Evolutionary conservation across 1,140 invertebrate genomes (phyloP).

Genomic region (Drosophila bipectinata): DNA sequence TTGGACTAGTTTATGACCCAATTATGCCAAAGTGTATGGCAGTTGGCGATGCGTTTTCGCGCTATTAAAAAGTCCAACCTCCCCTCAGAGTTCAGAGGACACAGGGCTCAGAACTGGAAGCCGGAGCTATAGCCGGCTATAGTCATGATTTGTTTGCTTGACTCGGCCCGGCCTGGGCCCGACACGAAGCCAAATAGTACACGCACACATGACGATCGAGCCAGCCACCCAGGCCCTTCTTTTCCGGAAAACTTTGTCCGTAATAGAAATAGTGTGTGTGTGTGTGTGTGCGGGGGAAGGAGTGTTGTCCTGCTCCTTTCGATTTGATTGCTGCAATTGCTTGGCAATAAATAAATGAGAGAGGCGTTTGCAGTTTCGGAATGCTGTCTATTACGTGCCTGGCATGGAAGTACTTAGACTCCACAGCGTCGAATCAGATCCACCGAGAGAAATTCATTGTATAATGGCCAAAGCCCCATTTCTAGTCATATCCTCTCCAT

Average conservation of each 20-base stretch:
- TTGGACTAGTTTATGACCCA: slow-evolving; percentile 80
- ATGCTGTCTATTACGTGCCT: slow-evolving; percentile 60
- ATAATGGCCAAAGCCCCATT: background rate
- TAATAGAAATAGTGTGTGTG: background rate
- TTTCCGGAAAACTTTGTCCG: slow-evolving; percentile 20
- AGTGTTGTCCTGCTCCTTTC: slow-evolving; percentile 29
- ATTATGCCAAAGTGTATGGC: slow-evolving; percentile 81
- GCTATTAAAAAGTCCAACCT: slow-evolving; percentile 46
- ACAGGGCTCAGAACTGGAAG: background rate
- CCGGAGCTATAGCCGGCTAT: background rate
- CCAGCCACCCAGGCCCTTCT: slow-evolving; percentile 7
- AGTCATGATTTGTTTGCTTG: slow-evolving; percentile 50
- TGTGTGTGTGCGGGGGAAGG: background rate
- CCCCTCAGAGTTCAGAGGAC: slow-evolving; percentile 6
- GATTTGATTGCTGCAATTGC: slow-evolving; percentile 67
- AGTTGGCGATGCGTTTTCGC: slow-evolving; percentile 70
- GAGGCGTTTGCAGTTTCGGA: slow-evolving; percentile 39
- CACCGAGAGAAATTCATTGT: background rate
- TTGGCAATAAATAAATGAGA: slow-evolving; percentile 68
- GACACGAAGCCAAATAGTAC: slow-evolving; percentile 45
- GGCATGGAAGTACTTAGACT: slow-evolving; percentile 30
- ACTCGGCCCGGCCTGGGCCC: slow-evolving; percentile 25
- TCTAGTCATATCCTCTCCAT: background rate
- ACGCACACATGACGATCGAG: slow-evolving; percentile 1
- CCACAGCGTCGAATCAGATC: background rate